Evolutionary conservation across 2,888 invertebrate genomes (phyloP), one percentile per base, ranked within the genome.

Genomic region (Thera britannica): DNA sequence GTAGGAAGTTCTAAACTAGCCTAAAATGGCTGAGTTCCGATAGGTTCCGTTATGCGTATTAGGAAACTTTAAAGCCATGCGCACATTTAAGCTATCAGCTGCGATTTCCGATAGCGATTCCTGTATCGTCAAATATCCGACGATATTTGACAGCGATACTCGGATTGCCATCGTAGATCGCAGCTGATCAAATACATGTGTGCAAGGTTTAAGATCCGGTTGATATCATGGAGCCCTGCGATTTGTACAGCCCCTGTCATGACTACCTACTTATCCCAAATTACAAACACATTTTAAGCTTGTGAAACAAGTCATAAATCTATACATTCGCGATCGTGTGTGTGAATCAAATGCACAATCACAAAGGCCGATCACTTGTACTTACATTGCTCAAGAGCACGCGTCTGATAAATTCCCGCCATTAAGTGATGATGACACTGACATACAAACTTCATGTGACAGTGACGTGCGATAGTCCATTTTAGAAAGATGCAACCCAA

Each of bases 291-390:
- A 65, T 58, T 67, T 70, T 72, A 70, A 75, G 7, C 67, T 76
- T 75, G 76, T 70, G 72, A 72, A 74, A 75, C 36, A 38, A 62
- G 57, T 41, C 66, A 62, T 71, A 71, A 72, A 72, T 75, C 64
- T 70, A 67, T 73, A 62, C 74, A 79, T 79, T 82, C 67, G 74
- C 80, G 79, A 74, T 72, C 77, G 70, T 70, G 78, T 83, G 81
- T 79, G 78, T 23, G 12, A 85, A 81, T 83, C 73, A 77, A 80
- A 84, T 80, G 78, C 77, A 80, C 82, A 79, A 77, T 79, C 77
- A 80, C 82, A 79, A 77, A 76, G 73, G 73, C 55, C 67, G 72
- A 74, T 75, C 69, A 74, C 71, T 71, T 68, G 7, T 34, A 52
- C 63, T 68, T 38, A 54, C 46, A 70, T 73, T 73, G 62, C 70